phyloP scores from a whole-genome alignment of 2,888 invertebrate genomes.

The Caprella mutica region DNA sequence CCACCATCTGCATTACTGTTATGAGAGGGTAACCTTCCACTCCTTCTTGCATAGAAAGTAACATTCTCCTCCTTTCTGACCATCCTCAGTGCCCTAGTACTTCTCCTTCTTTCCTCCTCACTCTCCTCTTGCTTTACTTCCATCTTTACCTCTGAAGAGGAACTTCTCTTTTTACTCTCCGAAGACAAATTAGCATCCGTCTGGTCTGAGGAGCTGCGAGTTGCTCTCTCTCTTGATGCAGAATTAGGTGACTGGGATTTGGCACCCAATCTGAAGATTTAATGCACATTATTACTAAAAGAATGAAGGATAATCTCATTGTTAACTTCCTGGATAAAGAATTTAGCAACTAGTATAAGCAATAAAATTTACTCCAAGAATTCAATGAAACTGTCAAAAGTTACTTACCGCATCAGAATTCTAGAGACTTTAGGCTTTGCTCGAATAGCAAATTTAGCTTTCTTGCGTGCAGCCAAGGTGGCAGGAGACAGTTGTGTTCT shows the following conservation, averaged over 20 bases:
- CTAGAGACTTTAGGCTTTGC: conserved; percentile 26
- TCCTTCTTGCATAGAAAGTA: too few species aligned
- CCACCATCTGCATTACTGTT: too few species aligned
- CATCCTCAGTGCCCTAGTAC: not conserved
- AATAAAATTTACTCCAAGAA: too few species aligned
- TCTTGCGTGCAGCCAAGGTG: conserved; percentile 21
- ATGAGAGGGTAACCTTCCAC: too few species aligned
- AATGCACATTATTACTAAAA: too few species aligned
- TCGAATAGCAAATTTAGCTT: conserved; percentile 19
- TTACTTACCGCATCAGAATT: conserved; percentile 19
- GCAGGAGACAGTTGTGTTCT: conserved; percentile 23
- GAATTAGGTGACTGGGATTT: not conserved
- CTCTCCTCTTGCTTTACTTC: conserved; percentile 1
- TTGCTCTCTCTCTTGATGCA: not conserved
- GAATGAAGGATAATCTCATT: too few species aligned
- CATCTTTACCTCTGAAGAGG: conserved; percentile 4
- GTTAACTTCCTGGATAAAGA: too few species aligned
- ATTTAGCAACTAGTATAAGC: too few species aligned
- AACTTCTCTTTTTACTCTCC: conserved; percentile 11
- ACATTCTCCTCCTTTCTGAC: not conserved
- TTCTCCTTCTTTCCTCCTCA: not conserved
- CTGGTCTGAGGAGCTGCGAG: not conserved
- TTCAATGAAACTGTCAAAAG: not conserved
- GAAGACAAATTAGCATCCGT: conserved; percentile 12
- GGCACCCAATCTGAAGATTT: too few species aligned